Conservation (phyloP, 1,140 invertebrate genomes). For the Heliothis subflexa region DNA sequence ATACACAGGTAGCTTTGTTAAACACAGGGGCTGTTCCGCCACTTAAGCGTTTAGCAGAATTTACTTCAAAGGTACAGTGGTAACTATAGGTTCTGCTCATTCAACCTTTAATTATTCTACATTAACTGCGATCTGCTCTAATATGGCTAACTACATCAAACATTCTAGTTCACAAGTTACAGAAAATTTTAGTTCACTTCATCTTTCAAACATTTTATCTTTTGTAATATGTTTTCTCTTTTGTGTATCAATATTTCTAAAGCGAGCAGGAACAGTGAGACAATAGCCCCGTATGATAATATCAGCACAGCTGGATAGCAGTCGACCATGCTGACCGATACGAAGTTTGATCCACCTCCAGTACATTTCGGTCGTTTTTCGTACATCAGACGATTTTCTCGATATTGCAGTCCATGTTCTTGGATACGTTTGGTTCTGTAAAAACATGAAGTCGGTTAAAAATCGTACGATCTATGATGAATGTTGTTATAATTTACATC, state of each 20-base stretch:
- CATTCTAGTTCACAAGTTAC: background rate
- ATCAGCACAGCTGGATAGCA: slow-evolving; percentile 82
- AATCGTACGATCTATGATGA: background rate
- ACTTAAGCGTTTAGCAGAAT: slow-evolving; percentile 8
- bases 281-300: slow-evolving; percentile 77
- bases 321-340: slow-evolving; percentile 88
- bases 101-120: background rate
- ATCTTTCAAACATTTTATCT: slow-evolving; percentile 1
- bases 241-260: slow-evolving; percentile 39
- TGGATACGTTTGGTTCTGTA: slow-evolving; percentile 86
- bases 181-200: background rate
- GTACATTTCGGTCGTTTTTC: slow-evolving; percentile 87
- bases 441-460: slow-evolving; percentile 23
- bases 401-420: slow-evolving; percentile 87
- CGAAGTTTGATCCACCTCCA: slow-evolving; percentile 82
- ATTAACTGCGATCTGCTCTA: background rate
- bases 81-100: slow-evolving; percentile 16
- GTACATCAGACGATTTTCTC: slow-evolving; percentile 87
- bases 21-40: slow-evolving; percentile 12
- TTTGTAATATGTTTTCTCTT: slow-evolving; percentile 12
- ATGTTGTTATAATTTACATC: background rate
- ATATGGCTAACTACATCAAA: background rate
- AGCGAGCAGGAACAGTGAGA: slow-evolving; percentile 55
- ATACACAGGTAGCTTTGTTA: slow-evolving; percentile 12
- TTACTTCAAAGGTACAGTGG: slow-evolving; percentile 10